Percentiles rank a stretch among this genome's conserved stretches.
Conservation (phyloP, 2,113 vertebrate genomes). For the Tricholaema leucomelas region DNA sequence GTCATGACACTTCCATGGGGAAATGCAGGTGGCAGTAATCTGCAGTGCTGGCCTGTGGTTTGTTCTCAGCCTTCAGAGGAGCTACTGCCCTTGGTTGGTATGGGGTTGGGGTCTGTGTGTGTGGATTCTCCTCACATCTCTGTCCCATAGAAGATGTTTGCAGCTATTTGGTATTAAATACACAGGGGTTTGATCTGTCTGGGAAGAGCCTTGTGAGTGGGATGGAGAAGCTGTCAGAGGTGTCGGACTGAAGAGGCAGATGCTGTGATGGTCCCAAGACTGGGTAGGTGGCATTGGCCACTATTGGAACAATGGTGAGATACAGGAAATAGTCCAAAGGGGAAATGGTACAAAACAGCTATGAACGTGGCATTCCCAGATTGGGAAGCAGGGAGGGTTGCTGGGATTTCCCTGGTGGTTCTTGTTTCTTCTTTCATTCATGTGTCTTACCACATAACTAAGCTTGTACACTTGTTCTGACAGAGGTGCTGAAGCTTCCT, state of each 20-base stretch:
- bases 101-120: neutral
- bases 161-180: neutral
- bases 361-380: neutral
- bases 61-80: neutral
- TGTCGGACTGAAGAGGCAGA: neutral
- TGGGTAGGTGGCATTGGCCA: neutral
- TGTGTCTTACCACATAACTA: neutral
- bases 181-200: neutral
- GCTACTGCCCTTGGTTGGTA: neutral
- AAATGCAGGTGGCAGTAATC: fast-evolving
- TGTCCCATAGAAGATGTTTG: neutral
- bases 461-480: neutral
- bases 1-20: neutral
- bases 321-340: neutral
- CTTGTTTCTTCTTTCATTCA: neutral
- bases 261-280: neutral
- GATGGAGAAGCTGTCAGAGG: neutral
- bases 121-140: neutral
- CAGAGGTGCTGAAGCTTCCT: neutral
- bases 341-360: neutral
- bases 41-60: neutral
- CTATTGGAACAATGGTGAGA: neutral
- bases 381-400: neutral
- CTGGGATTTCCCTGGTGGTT: neutral
- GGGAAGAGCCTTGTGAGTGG: neutral